A percentile compares a stretch with the other conserved stretches of the same genome.
These are phyloP conservation scores for Troides aeacus DNA, from an alignment of 2,888 invertebrate genomes.

Conservation along the genomic window DNA sequence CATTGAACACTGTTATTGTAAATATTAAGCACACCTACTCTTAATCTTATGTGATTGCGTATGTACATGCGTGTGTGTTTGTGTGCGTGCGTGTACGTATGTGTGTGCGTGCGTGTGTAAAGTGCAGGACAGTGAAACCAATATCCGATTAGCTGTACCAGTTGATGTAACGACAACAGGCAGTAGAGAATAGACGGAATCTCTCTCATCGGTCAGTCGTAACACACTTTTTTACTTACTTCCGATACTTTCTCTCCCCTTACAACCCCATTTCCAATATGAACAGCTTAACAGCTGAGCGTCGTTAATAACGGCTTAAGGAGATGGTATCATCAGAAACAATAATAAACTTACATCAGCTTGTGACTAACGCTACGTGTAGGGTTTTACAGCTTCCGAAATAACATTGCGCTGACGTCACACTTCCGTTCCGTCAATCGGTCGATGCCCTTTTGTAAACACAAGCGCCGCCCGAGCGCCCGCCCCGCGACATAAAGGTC, in stretches of 20 bases:
- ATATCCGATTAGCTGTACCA: background rate
- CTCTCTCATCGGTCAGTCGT: no score
- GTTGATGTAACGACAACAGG: no score
- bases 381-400: background rate
- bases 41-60: no score
- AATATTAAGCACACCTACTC: background rate
- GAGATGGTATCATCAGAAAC: no score
- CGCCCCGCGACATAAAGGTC: constrained; percentile 22
- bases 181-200: no score
- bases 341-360: no score
- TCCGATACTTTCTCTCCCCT: no score
- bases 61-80: background rate
- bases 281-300: no score
- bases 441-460: constrained; percentile 20
- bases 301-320: no score
- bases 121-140: background rate
- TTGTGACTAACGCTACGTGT: background rate
- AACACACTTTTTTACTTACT: no score
- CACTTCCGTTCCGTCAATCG: constrained; percentile 19
- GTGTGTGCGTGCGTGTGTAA: background rate
- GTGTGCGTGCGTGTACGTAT: background rate
- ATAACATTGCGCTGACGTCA: constrained; percentile 17
- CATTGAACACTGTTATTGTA: no score
- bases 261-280: no score
- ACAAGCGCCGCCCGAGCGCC: constrained; percentile 18